phyloP scores from a whole-genome alignment of 2,888 invertebrate species.

The Maniola hyperantus region DNA sequence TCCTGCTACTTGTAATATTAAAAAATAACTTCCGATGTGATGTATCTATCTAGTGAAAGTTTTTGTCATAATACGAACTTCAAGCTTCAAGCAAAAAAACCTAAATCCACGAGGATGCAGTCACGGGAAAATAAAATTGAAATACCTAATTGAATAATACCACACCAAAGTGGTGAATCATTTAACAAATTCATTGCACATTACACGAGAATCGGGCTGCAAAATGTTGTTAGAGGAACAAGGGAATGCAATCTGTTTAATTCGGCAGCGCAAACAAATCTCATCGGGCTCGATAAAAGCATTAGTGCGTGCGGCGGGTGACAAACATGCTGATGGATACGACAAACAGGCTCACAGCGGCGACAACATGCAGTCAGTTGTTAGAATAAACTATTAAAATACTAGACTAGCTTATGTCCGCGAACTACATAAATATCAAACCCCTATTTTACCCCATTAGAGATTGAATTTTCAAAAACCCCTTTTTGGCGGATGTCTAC shows the following conservation, averaged over 20 bases:
- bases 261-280: constrained; percentile 46
- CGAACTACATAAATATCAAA: no score
- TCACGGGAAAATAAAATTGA: no score
- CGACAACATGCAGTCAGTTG: constrained; percentile 2
- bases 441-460: no score
- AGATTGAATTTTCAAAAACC: no score
- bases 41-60: no score
- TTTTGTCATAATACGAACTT: no score
- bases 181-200: constrained; percentile 11
- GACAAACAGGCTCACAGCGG: constrained; percentile 23
- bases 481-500: no score
- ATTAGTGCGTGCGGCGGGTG: constrained; percentile 48
- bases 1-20: no score
- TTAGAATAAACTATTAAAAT: background rate
- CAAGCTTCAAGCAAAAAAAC: no score
- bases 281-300: constrained; percentile 51
- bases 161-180: background rate
- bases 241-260: constrained; percentile 35
- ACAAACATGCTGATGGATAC: constrained; percentile 43
- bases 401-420: background rate
- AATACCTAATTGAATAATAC: background rate
- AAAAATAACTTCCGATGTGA: no score
- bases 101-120: no score
- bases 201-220: constrained; percentile 11
- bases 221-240: constrained; percentile 28